Evolutionary conservation across 2,113 vertebrate species (phyloP), one percentile per base, ranked within the genome.

Genomic region (Phrynocephalus versicolor): DNA sequence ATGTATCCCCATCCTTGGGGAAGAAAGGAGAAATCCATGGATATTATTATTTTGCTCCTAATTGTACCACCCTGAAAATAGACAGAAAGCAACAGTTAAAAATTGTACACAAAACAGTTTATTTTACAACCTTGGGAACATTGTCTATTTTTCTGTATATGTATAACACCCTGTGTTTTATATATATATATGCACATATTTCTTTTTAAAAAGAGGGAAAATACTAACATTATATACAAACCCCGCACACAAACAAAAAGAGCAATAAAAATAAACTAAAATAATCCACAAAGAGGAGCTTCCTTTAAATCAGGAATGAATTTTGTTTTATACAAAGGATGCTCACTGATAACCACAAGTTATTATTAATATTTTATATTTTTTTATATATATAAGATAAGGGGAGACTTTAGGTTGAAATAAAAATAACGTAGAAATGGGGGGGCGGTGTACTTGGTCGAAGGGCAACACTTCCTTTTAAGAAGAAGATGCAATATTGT

Each of bases 301-400:
- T 94, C 76, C 85, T 87, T 92, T 87, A n/a, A 73, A 91, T 93
- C 89, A 96, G 96, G 96, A 97, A 97, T 97, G 96, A 91, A 94
- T 85, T 93, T 95, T 35, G 91, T 30, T 51, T 74, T 87, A 57
- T 85, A 62, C 70, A 82, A 89, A 92, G 88, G 81, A 41, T 88
- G 90, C 60, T 80, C 75, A 85, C 88, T 75, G 18, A 85, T 51
- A 51, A 79, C 92, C 79, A 83, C 85, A 90, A 89, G 85, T n/a
- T n/a, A 27, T 27, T 30, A 30, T 51, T 86, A 92, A 72, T 90
- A 85, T 74, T 23, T 92, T 93, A 93, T 89, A n/a, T n/a, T n/a
- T 93, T 91, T 67, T 77, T 6, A 82, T 65, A 69, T 77, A 62
- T 10, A 9, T 1, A 57, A 7, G 4, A n/a, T n/a, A n/a, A 14